These are phyloP conservation scores for Musca vetustissima DNA, from an alignment of 1,140 invertebrate genomes.

Conservation along the genomic window DNA sequence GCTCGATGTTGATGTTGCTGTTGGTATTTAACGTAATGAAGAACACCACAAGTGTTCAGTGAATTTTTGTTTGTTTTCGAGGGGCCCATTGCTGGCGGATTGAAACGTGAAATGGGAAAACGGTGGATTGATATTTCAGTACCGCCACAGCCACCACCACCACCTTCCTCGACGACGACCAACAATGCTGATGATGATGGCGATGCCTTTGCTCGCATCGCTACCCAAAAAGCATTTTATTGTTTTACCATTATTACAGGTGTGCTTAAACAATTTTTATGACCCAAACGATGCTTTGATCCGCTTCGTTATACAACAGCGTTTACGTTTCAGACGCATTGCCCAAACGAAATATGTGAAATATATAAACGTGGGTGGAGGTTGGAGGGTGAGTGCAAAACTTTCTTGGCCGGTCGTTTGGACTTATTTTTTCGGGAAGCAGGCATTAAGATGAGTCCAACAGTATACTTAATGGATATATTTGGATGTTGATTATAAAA, in stretches of 20 bases:
- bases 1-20: background rate
- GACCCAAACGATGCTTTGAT: constrained; percentile 37
- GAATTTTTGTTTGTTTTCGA: no score
- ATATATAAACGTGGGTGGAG: no score
- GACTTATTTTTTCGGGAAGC: background rate
- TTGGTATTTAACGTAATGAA: background rate
- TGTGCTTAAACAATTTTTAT: constrained; percentile 45
- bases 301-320: background rate
- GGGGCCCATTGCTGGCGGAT: no score
- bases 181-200: no score
- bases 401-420: background rate
- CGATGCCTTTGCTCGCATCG: no score
- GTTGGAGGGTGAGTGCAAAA: background rate
- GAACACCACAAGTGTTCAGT: no score
- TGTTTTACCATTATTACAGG: constrained; percentile 53
- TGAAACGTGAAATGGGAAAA: no score
- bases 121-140: no score
- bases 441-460: constrained; percentile 12
- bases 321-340: background rate
- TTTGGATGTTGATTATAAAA: constrained; percentile 22
- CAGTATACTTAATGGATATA: constrained; percentile 5
- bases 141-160: no score
- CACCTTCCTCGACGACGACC: no score
- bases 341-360: background rate
- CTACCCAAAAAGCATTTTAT: constrained; percentile 36